Base-by-base conservation (phyloP, 1,140 invertebrate genomes). In the Trachymyrmex septentrionalis region DNA sequence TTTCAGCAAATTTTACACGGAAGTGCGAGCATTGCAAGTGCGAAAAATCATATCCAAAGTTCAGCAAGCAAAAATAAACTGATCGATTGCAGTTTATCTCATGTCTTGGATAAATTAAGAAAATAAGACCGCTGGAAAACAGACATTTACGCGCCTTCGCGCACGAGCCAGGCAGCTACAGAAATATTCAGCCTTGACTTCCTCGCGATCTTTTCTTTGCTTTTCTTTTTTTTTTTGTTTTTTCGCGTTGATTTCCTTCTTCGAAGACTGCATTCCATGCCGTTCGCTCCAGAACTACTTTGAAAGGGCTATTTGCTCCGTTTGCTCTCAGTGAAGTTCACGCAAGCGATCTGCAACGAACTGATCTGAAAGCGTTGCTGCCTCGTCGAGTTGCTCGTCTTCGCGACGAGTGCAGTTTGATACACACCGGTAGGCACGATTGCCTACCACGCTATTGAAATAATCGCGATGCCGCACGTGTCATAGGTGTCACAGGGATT, bases 161-260 rank as follows among this genome's bases (percentile, higher is more conserved):
- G 27, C 63, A 64, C 50, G 78, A 69, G 64, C 67, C 7, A 38
- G 10, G 59, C 27, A 30, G 1, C 53, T 38, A 82, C 67, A 82
- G 80, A 82, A 82, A 82, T 82, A 82, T 59, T 67, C 48, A 82
- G 38, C 80, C 80, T 82, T 82, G 80, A 82, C 67, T 82, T 73
- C 67, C 44, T 73, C 67, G 55, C 55, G 67, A 82, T 82, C 55
- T 19, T 30, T 38, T n/a, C 19, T 7, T 64, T 16, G 30, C 19
- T 34, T 34, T 3, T 66, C 2, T 64, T 16, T 30, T 30, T 34
- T 34, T 3, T 64, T 16, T 64, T 16, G 2, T 66, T 34, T 21
- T 66, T 21, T 12, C 55, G 64, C 24, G 53, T 82, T 34, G 67
- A 82, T 82, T 82, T 82, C 67, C 80, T 73, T 48, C 78, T 73